Evolutionary conservation across 92 coral and sea anemone genomes (phyloP).

Genomic region (Siderastrea radians): DNA sequence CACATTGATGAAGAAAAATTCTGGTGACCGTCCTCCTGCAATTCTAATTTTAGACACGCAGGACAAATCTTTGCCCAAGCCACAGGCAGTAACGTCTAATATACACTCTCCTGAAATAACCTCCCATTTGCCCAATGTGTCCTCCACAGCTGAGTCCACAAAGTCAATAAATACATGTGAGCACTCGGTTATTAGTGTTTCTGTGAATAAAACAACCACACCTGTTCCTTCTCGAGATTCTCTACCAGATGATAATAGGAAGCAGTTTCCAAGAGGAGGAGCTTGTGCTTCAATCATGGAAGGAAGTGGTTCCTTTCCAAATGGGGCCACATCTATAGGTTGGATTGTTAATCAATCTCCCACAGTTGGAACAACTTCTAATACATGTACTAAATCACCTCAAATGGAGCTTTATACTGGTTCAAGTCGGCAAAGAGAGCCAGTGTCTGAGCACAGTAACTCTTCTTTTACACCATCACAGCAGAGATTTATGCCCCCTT

Average conservation of each 20-base stretch:
- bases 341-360: conserved; percentile 5
- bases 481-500: not conserved
- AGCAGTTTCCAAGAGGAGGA: not conserved
- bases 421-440: not conserved
- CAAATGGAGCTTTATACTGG: not conserved
- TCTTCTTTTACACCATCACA: not conserved
- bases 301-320: conserved; percentile 17
- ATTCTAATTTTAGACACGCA: not conserved
- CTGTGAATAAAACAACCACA: not conserved
- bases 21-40: not conserved
- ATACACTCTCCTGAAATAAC: not conserved
- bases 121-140: not conserved
- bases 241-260: not conserved
- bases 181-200: not conserved
- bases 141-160: not conserved
- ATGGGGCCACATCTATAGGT: not conserved
- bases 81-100: not conserved
- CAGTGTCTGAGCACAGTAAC: not conserved
- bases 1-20: not conserved
- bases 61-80: not conserved
- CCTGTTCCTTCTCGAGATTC: not conserved
- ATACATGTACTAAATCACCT: not conserved
- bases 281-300: not conserved
- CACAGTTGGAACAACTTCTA: not conserved
- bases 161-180: not conserved